Percentiles rank a stretch among this genome's conserved stretches.
phyloP scores from a whole-genome alignment of 2,113 vertebrate species.

The Propithecus coquereli region DNA sequence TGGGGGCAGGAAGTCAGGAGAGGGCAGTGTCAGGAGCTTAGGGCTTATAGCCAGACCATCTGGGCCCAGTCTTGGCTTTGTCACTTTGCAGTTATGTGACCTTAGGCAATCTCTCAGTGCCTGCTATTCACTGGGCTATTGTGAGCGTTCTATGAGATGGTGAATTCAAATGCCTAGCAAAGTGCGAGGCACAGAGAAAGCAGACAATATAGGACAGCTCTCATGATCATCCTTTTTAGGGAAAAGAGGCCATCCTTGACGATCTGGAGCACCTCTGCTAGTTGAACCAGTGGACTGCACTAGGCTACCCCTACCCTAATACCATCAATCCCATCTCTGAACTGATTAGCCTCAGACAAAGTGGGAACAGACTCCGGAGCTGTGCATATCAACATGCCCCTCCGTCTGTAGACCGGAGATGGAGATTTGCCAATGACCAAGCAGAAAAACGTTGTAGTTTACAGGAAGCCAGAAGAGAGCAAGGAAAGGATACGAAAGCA shows the following conservation, averaged over 20 bases:
- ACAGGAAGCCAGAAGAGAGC: neutral
- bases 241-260: neutral
- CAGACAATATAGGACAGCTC: neutral
- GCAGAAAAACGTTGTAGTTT: neutral
- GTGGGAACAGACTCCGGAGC: neutral
- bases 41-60: conserved; percentile 22
- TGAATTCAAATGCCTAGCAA: neutral
- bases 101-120: neutral
- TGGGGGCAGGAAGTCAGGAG: neutral
- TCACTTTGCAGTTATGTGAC: neutral
- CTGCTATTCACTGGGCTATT: neutral
- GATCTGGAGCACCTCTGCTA: neutral
- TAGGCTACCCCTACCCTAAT: neutral
- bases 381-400: neutral
- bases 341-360: neutral
- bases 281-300: neutral
- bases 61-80: neutral
- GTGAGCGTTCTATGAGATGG: neutral
- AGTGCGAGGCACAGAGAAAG: neutral
- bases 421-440: neutral
- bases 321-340: neutral
- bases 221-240: neutral
- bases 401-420: neutral
- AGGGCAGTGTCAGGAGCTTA: neutral
- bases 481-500: neutral